A percentile compares a stretch with the other conserved stretches of the same genome.
phyloP scores from a whole-genome alignment of 2,888 invertebrate species.

The Spilarctia lutea region DNA sequence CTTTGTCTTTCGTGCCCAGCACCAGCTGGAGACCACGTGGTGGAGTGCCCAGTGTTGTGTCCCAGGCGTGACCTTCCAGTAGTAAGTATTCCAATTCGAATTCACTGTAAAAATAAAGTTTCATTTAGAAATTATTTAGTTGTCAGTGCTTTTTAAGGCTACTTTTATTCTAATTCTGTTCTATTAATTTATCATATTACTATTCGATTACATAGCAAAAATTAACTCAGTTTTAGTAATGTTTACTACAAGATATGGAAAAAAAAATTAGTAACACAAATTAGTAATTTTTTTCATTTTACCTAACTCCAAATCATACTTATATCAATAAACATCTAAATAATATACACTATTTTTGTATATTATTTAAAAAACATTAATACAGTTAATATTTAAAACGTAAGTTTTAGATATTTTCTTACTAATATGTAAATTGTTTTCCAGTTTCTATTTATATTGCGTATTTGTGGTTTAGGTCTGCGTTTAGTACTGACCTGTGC shows the following conservation, averaged over 20 bases:
- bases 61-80: conserved; percentile 98
- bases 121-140: background rate
- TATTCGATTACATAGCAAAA: background rate
- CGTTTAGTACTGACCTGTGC: conserved; percentile 87
- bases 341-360: too few relatives aligned
- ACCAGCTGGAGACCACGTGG: conserved; percentile 99
- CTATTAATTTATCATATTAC: too few relatives aligned
- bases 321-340: too few relatives aligned
- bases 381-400: too few relatives aligned
- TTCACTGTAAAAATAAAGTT: conserved; percentile 87
- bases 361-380: too few relatives aligned
- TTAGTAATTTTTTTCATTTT: background rate
- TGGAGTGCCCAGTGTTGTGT: conserved; percentile 95
- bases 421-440: background rate
- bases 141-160: too few relatives aligned
- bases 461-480: background rate
- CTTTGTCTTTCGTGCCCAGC: conserved; percentile 93
- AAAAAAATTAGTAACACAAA: background rate
- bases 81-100: conserved; percentile 98
- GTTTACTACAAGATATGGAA: background rate
- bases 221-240: background rate
- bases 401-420: too few relatives aligned
- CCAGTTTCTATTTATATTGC: background rate
- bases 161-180: too few relatives aligned
- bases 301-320: background rate